Conservation (phyloP, 2,888 invertebrate species). For the Dorcus hopei region DNA sequence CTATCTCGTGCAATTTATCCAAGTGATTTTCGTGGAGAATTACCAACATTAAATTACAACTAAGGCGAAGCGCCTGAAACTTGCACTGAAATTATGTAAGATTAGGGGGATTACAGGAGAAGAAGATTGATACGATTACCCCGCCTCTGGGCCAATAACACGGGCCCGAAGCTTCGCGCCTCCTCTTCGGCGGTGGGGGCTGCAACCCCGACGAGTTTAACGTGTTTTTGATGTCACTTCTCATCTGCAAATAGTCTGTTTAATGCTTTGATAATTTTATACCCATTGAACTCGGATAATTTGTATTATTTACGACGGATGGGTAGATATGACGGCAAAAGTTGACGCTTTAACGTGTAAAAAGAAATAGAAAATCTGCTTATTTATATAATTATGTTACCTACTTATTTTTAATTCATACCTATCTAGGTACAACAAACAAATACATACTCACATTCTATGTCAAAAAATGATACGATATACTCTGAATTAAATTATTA, state of each 20-base stretch:
- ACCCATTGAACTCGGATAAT: slow-evolving; percentile 13
- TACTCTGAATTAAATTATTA: too few species aligned
- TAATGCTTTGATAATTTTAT: slow-evolving; percentile 22
- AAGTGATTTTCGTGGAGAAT: too few species aligned
- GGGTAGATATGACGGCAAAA: background rate
- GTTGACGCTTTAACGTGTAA: too few species aligned
- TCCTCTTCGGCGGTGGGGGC: slow-evolving; percentile 12
- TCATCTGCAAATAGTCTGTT: slow-evolving; percentile 19
- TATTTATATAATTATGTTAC: too few species aligned
- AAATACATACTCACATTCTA: too few species aligned
- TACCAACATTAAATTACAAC: too few species aligned
- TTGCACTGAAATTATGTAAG: slow-evolving; percentile 17
- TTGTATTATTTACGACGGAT: slow-evolving; percentile 7
- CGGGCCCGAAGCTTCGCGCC: slow-evolving; percentile 8
- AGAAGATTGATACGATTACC: slow-evolving; percentile 29
- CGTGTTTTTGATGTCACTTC: slow-evolving; percentile 24
- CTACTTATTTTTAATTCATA: too few species aligned
- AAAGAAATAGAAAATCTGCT: too few species aligned
- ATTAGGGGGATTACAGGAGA: slow-evolving; percentile 25
- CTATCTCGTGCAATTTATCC: too few species aligned
- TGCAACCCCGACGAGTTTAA: slow-evolving; percentile 7
- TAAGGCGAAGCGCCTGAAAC: background rate
- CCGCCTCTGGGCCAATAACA: slow-evolving; percentile 30
- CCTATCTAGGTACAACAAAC: too few species aligned
- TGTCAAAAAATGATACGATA: too few species aligned